phyloP scores from a whole-genome alignment of 2,888 invertebrate species.

The Hydraecia micacea region DNA sequence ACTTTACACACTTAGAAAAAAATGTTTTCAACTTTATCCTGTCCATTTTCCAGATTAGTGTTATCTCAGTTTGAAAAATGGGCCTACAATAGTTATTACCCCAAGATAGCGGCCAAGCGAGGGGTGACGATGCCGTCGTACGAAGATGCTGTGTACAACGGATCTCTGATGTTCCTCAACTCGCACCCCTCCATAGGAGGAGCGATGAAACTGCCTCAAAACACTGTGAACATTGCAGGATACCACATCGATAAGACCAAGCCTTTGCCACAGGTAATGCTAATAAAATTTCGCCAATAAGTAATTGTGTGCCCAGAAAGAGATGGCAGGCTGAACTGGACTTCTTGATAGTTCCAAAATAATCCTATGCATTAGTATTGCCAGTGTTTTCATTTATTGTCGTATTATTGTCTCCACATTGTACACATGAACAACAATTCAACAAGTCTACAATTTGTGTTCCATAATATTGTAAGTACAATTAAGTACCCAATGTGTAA shows the following conservation, averaged over 20 bases:
- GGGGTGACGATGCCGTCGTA: constrained; percentile 75
- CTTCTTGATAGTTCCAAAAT: too few relatives aligned
- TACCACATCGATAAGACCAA: constrained; percentile 79
- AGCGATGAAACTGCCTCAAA: constrained; percentile 75
- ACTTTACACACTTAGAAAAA: background rate
- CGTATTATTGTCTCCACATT: too few relatives aligned
- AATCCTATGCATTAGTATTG: too few relatives aligned
- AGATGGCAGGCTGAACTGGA: background rate
- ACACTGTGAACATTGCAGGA: constrained; percentile 78
- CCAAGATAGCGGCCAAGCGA: constrained; percentile 73
- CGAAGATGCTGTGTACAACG: constrained; percentile 74
- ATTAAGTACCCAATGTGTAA: too few relatives aligned
- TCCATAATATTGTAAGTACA: too few relatives aligned
- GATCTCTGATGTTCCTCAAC: constrained; percentile 74
- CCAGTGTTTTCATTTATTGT: too few relatives aligned
- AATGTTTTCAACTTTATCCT: background rate
- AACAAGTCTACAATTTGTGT: too few relatives aligned
- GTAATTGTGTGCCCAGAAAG: background rate
- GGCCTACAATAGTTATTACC: constrained; percentile 70
- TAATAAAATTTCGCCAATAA: too few relatives aligned
- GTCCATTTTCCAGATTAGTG: constrained; percentile 69
- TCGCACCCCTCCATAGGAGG: constrained; percentile 77
- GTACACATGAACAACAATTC: too few relatives aligned
- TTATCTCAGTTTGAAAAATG: constrained; percentile 70
- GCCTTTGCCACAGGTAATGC: constrained; percentile 76